Percentiles rank a stretch among this genome's conserved stretches.
Conservation (phyloP, 2,113 vertebrate species). For the Cardinalis cardinalis region DNA sequence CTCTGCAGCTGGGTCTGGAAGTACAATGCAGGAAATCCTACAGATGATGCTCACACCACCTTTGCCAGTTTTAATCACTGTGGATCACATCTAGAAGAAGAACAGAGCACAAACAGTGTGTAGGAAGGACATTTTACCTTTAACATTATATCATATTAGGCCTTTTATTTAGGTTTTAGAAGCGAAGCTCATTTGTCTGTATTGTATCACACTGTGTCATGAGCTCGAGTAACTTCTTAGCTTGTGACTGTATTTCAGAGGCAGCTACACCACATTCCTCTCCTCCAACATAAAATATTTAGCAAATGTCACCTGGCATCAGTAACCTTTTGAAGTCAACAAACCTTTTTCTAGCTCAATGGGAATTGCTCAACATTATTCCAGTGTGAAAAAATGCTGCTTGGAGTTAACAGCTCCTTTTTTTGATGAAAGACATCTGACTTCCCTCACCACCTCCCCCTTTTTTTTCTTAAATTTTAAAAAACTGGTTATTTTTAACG, state of each 20-base stretch:
- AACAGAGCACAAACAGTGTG: neutral
- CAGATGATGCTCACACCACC: neutral
- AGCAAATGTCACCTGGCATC: neutral
- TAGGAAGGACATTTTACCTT: neutral
- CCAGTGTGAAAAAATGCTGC: neutral
- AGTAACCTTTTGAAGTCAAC: neutral
- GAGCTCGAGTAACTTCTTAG: neutral
- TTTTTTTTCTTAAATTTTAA: neutral
- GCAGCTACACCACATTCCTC: neutral
- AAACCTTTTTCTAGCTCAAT: neutral
- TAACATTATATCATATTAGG: neutral
- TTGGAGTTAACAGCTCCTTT: neutral
- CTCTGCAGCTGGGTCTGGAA: neutral
- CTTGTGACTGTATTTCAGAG: neutral
- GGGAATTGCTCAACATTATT: neutral
- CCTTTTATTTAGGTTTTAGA: neutral
- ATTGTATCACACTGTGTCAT: neutral
- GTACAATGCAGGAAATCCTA: neutral
- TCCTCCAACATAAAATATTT: neutral
- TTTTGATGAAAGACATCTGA: neutral
- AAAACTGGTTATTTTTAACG: neutral
- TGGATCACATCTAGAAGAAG: neutral
- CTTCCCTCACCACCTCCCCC: accelerated
- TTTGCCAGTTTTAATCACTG: neutral
- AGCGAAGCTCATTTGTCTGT: neutral